Evolutionary conservation across 2,113 vertebrate genomes (phyloP).

Genomic region (Orcinus orca): DNA sequence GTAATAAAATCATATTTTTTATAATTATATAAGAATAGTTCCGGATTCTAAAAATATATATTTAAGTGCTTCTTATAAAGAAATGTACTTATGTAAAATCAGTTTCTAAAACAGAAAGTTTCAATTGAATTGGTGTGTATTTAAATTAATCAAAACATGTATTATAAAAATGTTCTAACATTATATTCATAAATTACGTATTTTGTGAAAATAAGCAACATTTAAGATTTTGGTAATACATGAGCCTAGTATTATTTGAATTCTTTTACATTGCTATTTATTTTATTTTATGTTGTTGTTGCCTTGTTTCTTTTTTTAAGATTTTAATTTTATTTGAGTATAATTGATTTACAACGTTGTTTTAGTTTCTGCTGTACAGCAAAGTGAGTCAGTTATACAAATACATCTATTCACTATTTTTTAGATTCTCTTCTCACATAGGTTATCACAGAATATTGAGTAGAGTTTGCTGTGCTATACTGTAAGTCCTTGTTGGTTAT

Average conservation of each 20-base stretch:
- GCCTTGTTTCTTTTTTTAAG: not conserved
- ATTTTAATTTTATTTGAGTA: not conserved
- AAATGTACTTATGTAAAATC: not conserved
- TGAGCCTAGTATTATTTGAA: not conserved
- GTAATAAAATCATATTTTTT: not conserved
- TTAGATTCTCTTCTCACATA: not conserved
- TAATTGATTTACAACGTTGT: not conserved
- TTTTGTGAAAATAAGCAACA: not conserved
- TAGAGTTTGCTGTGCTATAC: not conserved
- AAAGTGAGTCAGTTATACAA: not conserved
- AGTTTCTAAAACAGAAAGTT: constrained; percentile 27
- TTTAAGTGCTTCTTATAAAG: not conserved
- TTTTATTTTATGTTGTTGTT: not conserved
- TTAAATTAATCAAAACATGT: not conserved
- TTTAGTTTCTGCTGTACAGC: not conserved
- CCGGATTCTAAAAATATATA: not conserved
- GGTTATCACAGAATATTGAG: not conserved
- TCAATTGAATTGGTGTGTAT: not conserved
- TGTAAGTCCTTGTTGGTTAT: not conserved
- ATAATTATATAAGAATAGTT: not conserved
- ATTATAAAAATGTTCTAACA: constrained; percentile 14
- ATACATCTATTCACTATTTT: not conserved
- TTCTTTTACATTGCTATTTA: not conserved
- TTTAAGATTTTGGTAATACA: constrained; percentile 1
- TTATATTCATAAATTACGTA: not conserved